A percentile compares a stretch with the other conserved stretches of the same genome.
phyloP scores from a whole-genome alignment of 2,797 vertebrate genomes.

The Loriculus beryllinus region DNA sequence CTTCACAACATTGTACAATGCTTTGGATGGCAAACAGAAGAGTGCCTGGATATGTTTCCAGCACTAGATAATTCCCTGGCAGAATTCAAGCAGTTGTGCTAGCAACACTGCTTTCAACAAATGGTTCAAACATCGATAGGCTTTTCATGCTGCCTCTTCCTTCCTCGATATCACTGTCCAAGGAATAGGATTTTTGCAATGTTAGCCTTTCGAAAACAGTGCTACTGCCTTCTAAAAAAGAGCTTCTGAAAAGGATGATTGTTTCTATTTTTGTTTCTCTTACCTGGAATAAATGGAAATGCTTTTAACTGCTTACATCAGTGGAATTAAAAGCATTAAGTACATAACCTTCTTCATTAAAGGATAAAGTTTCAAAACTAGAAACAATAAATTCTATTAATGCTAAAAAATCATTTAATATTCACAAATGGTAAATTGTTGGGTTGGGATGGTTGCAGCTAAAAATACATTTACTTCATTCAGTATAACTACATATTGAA shows the following conservation, averaged over 20 bases:
- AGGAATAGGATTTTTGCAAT: not conserved
- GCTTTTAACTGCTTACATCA: not conserved
- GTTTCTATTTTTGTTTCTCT: not conserved
- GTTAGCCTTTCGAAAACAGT: not conserved
- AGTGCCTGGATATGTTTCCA: slow-evolving; percentile 66
- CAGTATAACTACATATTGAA: not conserved
- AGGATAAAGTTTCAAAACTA: not conserved
- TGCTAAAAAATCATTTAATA: not conserved
- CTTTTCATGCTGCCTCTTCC: slow-evolving; percentile 12
- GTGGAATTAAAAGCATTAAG: not conserved
- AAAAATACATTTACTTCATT: not conserved
- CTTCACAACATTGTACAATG: slow-evolving; percentile 44
- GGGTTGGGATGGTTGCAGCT: not conserved
- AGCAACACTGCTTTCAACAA: slow-evolving; percentile 54
- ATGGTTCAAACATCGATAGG: slow-evolving; percentile 11
- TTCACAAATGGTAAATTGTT: not conserved
- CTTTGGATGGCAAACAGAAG: slow-evolving; percentile 69
- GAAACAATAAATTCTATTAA: not conserved
- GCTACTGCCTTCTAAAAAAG: not conserved
- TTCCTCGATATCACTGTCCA: not conserved
- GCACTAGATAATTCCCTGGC: slow-evolving; percentile 72
- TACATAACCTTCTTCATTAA: not conserved
- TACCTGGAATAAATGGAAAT: not conserved
- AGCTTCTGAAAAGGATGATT: not conserved
- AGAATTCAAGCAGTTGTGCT: slow-evolving; percentile 54